A percentile compares a stretch with the other conserved stretches of the same genome.
Conservation (phyloP, 1,140 invertebrate species). For the Aphelenchoides avenae region DNA sequence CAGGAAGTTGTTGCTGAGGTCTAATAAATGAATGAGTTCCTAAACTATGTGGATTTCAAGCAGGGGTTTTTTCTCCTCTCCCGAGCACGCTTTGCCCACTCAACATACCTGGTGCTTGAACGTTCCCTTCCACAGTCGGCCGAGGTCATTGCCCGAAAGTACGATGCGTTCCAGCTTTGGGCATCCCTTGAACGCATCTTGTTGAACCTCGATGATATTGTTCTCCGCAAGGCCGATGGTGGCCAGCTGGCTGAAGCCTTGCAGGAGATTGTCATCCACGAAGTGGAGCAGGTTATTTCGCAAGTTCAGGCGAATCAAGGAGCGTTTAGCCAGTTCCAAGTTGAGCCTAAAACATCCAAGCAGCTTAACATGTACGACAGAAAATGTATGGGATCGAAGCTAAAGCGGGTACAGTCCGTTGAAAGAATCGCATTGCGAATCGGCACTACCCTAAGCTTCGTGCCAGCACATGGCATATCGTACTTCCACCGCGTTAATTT, state of each 20-base stretch:
- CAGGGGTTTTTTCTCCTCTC: conserved; percentile 2
- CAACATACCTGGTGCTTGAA: conserved; percentile 29
- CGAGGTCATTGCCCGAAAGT: conserved; percentile 33
- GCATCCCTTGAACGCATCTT: conserved; percentile 28
- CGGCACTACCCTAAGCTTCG: no score
- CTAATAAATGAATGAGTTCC: conserved; percentile 17
- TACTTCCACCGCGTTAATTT: no score
- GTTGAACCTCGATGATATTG: conserved; percentile 38
- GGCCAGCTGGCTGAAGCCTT: conserved; percentile 22
- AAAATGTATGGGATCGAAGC: no score
- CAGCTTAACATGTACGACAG: no score
- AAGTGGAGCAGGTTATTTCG: conserved; percentile 38
- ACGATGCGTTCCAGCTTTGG: conserved; percentile 17
- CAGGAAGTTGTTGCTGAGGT: conserved; percentile 30
- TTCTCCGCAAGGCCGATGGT: conserved; percentile 29
- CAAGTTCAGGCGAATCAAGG: conserved; percentile 17
- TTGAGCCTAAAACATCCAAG: conserved; percentile 34
- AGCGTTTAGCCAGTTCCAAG: conserved; percentile 25
- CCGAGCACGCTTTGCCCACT: not conserved
- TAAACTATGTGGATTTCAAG: conserved; percentile 25
- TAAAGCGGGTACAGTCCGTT: no score
- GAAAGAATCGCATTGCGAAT: no score
- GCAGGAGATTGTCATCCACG: conserved; percentile 26
- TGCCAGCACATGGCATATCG: no score
- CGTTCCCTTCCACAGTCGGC: conserved; percentile 38